Evolutionary conservation across 1,140 invertebrate species (phyloP).

Genomic region (Tetraneura akinire): DNA sequence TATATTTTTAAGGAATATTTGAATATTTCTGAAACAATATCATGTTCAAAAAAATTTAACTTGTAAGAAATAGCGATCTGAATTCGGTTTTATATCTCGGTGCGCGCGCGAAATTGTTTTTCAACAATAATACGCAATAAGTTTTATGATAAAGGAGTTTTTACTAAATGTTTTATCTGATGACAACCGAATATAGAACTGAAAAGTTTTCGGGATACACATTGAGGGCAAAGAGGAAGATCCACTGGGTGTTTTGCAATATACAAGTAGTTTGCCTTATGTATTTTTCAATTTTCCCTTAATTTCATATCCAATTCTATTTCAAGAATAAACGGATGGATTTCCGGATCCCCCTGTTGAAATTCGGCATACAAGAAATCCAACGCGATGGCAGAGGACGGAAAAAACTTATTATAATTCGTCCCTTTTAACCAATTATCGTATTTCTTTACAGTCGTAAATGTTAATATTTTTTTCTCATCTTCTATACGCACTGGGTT

Average conservation of each 20-base stretch:
- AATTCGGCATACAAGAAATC: constrained; percentile 19
- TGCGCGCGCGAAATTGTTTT: neutral
- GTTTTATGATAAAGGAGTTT: constrained; percentile 17
- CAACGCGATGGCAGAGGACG: neutral
- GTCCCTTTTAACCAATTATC: constrained; percentile 51
- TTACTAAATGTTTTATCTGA: constrained; percentile 13
- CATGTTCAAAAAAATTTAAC: neutral
- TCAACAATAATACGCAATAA: neutral
- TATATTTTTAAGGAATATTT: neutral
- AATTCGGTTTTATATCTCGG: neutral
- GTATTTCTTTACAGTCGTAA: constrained; percentile 51
- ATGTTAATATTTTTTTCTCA: constrained; percentile 37
- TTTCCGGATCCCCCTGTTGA: neutral
- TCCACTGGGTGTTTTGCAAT: constrained; percentile 7
- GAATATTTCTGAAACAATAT: neutral
- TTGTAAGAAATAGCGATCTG: no score
- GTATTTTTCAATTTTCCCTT: constrained; percentile 49
- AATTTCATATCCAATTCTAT: constrained; percentile 48
- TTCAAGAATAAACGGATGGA: constrained; percentile 16
- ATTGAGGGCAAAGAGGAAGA: neutral
- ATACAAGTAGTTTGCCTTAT: constrained; percentile 32
- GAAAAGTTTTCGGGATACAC: constrained; percentile 16
- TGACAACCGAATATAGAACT: constrained; percentile 12
- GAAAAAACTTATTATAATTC: constrained; percentile 48
- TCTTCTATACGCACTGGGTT: constrained; percentile 2